Evolutionary conservation across 2,113 vertebrate genomes (phyloP).

Genomic region (Tylochromis polylepis): DNA sequence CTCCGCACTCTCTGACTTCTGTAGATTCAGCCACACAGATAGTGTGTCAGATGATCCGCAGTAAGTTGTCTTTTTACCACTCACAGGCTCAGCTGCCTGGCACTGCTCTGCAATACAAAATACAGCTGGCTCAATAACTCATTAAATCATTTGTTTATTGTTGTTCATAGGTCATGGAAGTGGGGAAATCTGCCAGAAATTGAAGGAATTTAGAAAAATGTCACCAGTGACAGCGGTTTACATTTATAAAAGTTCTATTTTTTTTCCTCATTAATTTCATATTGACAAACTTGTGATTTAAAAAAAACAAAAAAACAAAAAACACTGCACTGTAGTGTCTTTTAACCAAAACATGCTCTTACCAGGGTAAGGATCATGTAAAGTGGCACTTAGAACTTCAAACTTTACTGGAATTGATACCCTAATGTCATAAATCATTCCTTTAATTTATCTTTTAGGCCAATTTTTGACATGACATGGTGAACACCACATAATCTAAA

Average conservation of each 20-base stretch:
- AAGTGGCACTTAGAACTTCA: background rate
- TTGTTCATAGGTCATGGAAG: background rate
- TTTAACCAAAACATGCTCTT: background rate
- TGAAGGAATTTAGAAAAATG: background rate
- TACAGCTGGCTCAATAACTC: background rate
- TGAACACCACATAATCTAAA: background rate
- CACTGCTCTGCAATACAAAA: background rate
- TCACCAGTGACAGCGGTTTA: background rate
- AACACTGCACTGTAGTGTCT: background rate
- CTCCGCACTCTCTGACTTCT: constrained; percentile 73
- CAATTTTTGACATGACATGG: background rate
- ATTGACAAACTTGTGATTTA: background rate
- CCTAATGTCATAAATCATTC: background rate
- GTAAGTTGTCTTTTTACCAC: constrained; percentile 78
- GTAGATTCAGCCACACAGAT: constrained; percentile 87
- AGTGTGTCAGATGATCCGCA: constrained; percentile 91
- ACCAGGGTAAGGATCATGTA: accelerated
- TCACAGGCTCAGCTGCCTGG: background rate
- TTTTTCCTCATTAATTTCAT: background rate
- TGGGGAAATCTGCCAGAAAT: background rate
- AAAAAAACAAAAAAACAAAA: background rate
- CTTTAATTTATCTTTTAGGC: background rate
- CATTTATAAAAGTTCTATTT: background rate
- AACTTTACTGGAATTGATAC: background rate
- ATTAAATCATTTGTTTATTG: background rate